Percentiles rank a stretch among this genome's conserved stretches.
These are phyloP conservation scores for Drosophila subsilvestris DNA, from an alignment of 2,888 invertebrate species.

Conservation along the genomic window DNA sequence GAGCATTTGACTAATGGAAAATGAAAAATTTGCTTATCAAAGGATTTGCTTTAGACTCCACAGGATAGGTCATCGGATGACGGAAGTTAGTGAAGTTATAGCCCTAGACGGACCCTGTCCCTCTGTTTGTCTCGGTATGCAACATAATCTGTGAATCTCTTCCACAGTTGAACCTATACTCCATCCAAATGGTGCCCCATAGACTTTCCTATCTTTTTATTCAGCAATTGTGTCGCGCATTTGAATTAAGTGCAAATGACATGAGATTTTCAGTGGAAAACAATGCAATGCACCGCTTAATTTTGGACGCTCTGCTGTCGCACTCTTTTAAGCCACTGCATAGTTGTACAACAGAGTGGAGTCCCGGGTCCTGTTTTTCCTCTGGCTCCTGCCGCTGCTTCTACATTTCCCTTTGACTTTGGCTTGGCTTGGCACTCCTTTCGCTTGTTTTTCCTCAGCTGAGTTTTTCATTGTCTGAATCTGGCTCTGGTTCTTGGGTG, in stretches of 20 bases:
- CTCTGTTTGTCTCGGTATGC: constrained; percentile 34
- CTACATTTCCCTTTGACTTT: constrained; percentile 22
- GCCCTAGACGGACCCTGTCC: constrained; percentile 30
- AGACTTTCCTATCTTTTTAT: constrained; percentile 43
- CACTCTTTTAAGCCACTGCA: constrained; percentile 75
- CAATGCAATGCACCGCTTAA: constrained; percentile 51
- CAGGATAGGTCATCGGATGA: neutral
- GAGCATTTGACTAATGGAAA: constrained; percentile 48
- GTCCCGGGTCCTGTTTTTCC: neutral
- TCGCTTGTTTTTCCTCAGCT: constrained; percentile 61
- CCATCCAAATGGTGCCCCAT: neutral
- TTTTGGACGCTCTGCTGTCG: constrained; percentile 29
- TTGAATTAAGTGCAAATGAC: constrained; percentile 84
- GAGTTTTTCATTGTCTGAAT: constrained; percentile 68
- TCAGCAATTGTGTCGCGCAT: constrained; percentile 83
- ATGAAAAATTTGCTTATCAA: constrained; percentile 46
- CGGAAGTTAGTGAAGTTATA: constrained; percentile 45
- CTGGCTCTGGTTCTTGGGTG: constrained; percentile 43
- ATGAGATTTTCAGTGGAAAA: constrained; percentile 73
- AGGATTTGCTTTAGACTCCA: constrained; percentile 14
- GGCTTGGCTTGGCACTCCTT: constrained; percentile 67
- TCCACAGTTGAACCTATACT: neutral
- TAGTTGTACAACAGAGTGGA: constrained; percentile 34
- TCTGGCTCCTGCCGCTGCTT: neutral
- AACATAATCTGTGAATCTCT: constrained; percentile 8